Evolutionary conservation across 2,113 vertebrate species (phyloP).

Genomic region (Circaetus gallicus): DNA sequence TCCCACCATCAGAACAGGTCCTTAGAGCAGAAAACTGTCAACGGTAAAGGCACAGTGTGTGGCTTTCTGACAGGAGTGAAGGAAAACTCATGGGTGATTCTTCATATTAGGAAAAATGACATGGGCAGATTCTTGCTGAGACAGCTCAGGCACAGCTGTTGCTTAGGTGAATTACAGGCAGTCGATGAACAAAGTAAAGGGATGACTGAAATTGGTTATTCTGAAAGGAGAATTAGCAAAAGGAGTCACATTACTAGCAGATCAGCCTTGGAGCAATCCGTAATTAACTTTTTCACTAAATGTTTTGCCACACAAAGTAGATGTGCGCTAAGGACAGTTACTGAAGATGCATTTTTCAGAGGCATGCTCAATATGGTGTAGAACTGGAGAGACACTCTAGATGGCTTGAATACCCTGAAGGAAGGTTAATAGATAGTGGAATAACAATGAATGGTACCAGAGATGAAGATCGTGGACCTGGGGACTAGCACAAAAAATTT

Average conservation of each 20-base stretch:
- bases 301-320: background rate
- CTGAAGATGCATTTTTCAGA: background rate
- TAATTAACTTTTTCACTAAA: background rate
- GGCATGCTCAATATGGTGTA: background rate
- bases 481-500: background rate
- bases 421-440: background rate
- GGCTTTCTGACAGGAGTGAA: background rate
- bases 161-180: background rate
- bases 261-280: background rate
- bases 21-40: background rate
- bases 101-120: background rate
- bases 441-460: background rate
- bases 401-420: background rate
- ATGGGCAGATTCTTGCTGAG: background rate
- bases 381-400: background rate
- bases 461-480: background rate
- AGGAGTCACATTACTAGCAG: fast-evolving
- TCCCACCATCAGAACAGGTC: background rate
- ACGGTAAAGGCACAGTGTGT: background rate
- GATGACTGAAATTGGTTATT: background rate
- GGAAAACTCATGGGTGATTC: background rate
- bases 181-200: background rate
- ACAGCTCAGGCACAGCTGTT: background rate
- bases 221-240: background rate
- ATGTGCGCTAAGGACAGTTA: too few relatives aligned